Evolutionary conservation across 2,888 invertebrate species (phyloP).

Genomic region (Myopa tessellatipennis): DNA sequence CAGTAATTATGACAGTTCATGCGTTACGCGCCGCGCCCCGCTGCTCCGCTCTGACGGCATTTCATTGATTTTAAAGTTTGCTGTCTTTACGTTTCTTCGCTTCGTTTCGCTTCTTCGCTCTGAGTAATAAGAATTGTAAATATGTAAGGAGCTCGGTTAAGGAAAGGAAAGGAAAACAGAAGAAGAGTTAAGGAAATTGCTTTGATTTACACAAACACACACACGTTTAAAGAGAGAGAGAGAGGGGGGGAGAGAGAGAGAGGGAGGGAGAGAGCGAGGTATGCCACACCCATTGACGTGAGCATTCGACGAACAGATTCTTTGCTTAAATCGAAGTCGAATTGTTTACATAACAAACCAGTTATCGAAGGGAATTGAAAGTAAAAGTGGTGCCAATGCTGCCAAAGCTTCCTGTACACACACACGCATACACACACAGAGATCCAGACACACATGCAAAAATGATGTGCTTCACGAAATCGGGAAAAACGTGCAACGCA

Average conservation of each 20-base stretch:
- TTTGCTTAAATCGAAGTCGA: constrained; percentile 26
- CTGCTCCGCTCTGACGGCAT: constrained; percentile 29
- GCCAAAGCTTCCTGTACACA: constrained; percentile 18
- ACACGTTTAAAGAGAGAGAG: not conserved
- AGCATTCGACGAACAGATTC: constrained; percentile 26
- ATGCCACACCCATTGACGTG: constrained; percentile 9
- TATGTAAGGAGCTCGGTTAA: not conserved
- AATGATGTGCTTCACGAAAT: constrained; percentile 12
- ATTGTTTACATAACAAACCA: constrained; percentile 29
- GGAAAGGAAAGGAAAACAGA: not conserved
- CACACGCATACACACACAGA: not conserved
- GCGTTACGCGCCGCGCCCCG: constrained; percentile 39
- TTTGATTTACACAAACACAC: constrained; percentile 11
- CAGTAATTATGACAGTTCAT: constrained; percentile 50
- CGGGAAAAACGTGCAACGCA: constrained; percentile 43
- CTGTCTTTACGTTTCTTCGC: not conserved
- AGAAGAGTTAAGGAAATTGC: constrained; percentile 8
- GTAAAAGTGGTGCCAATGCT: constrained; percentile 30
- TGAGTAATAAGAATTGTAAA: constrained; percentile 20
- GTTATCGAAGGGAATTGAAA: constrained; percentile 13
- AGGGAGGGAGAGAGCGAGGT: not conserved
- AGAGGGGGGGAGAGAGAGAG: not conserved
- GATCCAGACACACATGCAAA: not conserved
- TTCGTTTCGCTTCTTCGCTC: constrained; percentile 31
- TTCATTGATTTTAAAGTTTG: constrained; percentile 39